Evolutionary conservation across 2,113 vertebrate genomes (phyloP), one percentile per base, ranked within the genome.

Genomic region (Rhinoderma darwinii): DNA sequence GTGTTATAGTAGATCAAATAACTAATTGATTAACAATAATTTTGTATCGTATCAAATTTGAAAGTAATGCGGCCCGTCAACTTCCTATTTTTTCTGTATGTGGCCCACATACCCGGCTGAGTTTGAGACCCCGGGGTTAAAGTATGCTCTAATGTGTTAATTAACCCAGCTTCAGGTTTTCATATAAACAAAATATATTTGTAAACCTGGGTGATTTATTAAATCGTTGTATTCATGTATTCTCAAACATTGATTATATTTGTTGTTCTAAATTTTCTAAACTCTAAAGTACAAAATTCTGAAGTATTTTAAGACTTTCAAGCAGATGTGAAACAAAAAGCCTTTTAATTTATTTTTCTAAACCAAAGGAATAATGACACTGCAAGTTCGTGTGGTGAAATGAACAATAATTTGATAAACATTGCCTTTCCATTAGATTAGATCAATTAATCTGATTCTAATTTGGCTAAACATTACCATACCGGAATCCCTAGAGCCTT

Each of bases 371-470:
- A 91, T 95, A 96, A 95, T 94, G 94, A 94, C 91, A 91, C 91
- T 89, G 92, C 93, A 95, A 92, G 91, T 94, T 94, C 93, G 89
- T 95, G 94, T 92, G 93, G 94, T 91, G 94, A 95, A 95, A 92
- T 94, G 93, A 94, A 90, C 92, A 96, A 94, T 95, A 95, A 94
- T 94, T 94, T 95, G 93, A 94, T 96, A 95, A 96, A 96, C 95
- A 94, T 95, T 94, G 93, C 95, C 96, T 96, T 95, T 95, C 90
- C 92, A 95, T 96, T 95, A 96, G 95, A 96, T 96, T 96, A 96
- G 93, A 95, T 91, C 94, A 94, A 96, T 95, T 96, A 97, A 96
- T 96, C 94, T 96, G 95, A 96, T 96, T 96, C 95, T 95, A 96
- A 96, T 96, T 95, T 94, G 96, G 95, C 93, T 94, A 94, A 94